Base-by-base conservation (phyloP, 1,140 invertebrate species). In the Phymorhynchus buccinoides region DNA sequence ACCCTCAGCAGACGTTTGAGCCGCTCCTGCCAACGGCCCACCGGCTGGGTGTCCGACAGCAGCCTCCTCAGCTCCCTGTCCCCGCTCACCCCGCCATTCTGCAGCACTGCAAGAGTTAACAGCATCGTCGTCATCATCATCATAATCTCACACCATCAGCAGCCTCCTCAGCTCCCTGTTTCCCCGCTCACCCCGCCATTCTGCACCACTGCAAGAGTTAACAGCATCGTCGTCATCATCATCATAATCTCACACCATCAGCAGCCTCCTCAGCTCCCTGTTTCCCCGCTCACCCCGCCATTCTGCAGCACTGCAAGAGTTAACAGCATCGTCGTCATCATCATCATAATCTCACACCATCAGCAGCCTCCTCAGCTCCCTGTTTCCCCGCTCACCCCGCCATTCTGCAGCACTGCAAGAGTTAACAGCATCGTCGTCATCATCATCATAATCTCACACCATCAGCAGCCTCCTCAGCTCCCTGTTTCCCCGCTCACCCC, bases 331-430 rank as follows among this genome's bases (percentile, higher is more conserved):
- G n/a, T n/a, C n/a, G n/a, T n/a, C n/a, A n/a, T n/a, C n/a, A n/a
- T n/a, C n/a, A n/a, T n/a, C n/a, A n/a, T n/a, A n/a, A n/a, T n/a
- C n/a, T n/a, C n/a, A n/a, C n/a, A n/a, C 84, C 4, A 42, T 42
- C 37, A 85, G 79, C 80, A 85, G 73, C 68, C 78, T 35, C 41
- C 41, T 85, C 68, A 85, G 79, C 32, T 85, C 68, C 42, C 71
- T 3, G 4, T 77, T n/a, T 85, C 79, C 27, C 44, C 84, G 66
- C 39, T 85, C n/a, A 52, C 84, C 22, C 12, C 30, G 7, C 79
- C 84, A 30, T 85, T 81, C 37, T n/a, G 56, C 32, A 56, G 32
- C 79, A 52, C 84, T 85, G 84, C 18, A 82, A 27, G 14, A 44
- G n/a, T n/a, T n/a, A n/a, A n/a, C n/a, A n/a, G n/a, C n/a, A n/a